A percentile compares a stretch with the other conserved stretches of the same genome.
These are phyloP conservation scores for Bettongia penicillata DNA, from an alignment of 2,113 vertebrate species.

Conservation along the genomic window DNA sequence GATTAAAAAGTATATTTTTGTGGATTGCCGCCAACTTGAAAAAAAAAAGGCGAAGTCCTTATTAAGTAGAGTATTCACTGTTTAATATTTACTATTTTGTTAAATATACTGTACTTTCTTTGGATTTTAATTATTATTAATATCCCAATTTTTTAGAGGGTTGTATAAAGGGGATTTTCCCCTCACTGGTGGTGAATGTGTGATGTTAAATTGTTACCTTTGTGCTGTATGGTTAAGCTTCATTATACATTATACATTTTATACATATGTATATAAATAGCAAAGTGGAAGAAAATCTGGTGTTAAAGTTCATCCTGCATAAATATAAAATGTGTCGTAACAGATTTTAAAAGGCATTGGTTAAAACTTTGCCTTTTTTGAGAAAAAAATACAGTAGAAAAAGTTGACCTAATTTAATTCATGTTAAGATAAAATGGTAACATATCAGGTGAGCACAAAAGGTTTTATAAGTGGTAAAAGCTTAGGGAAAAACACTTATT, in stretches of 20 bases:
- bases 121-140: slow-evolving; percentile 91
- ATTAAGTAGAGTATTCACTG: slow-evolving; percentile 96
- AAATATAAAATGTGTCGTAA: slow-evolving; percentile 84
- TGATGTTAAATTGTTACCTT: slow-evolving; percentile 91
- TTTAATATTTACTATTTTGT: slow-evolving; percentile 97
- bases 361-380: slow-evolving; percentile 83
- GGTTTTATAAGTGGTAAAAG: slow-evolving; percentile 80
- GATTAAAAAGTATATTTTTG: slow-evolving; percentile 99
- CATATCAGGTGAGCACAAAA: slow-evolving; percentile 82
- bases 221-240: slow-evolving; percentile 92
- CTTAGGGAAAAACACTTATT: slow-evolving; percentile 56
- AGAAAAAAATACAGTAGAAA: slow-evolving; percentile 76
- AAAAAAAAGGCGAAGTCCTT: slow-evolving; percentile 91
- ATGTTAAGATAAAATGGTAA: slow-evolving; percentile 75
- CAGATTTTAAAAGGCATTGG: slow-evolving; percentile 83
- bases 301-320: slow-evolving; percentile 87
- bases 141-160: slow-evolving; percentile 90
- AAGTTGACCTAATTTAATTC: slow-evolving; percentile 81
- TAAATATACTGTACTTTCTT: slow-evolving; percentile 95
- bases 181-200: slow-evolving; percentile 93
- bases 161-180: slow-evolving; percentile 86
- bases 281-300: slow-evolving; percentile 87
- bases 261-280: slow-evolving; percentile 87
- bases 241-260: slow-evolving; percentile 91
- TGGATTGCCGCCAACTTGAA: slow-evolving; percentile 97